A percentile compares a stretch with the other conserved stretches of the same genome.
phyloP scores from a whole-genome alignment of 2,113 vertebrate species.

The Chaenogobius annularis region DNA sequence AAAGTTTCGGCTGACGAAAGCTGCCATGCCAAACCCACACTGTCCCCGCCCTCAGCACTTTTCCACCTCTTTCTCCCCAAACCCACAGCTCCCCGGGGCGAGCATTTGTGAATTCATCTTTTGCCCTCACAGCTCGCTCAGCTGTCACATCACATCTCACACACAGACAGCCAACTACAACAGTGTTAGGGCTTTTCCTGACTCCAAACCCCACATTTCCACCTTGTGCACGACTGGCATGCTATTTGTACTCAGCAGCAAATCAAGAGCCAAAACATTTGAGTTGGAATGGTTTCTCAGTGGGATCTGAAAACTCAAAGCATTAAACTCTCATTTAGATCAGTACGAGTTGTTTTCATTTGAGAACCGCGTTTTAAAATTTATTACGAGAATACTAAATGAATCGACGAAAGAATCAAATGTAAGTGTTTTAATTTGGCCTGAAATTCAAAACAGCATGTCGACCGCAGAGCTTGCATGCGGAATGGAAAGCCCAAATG shows the following conservation, averaged over 20 bases:
- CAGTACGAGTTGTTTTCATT: conserved; percentile 15
- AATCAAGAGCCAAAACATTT: conserved; percentile 14
- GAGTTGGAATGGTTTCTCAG: conserved; percentile 7
- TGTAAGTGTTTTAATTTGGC: conserved; percentile 19
- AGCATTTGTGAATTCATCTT: conserved; percentile 78
- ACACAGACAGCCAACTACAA: conserved; percentile 71
- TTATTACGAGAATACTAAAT: conserved; percentile 30
- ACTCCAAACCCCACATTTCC: conserved; percentile 64
- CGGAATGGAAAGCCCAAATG: background rate
- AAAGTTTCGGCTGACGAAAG: conserved; percentile 41
- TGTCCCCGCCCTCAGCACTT: conserved; percentile 42
- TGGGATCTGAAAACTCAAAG: background rate
- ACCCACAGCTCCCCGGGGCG: conserved; percentile 67
- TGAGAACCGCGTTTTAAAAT: conserved; percentile 16
- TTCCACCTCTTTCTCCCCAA: conserved; percentile 38
- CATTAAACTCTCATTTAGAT: conserved; percentile 19
- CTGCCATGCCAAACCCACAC: conserved; percentile 37
- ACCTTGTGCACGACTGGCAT: conserved; percentile 46
- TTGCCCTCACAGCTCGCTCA: conserved; percentile 72
- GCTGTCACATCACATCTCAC: conserved; percentile 79
- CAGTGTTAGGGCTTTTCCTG: conserved; percentile 68
- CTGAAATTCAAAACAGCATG: conserved; percentile 10
- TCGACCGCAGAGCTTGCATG: background rate
- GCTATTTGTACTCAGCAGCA: conserved; percentile 27
- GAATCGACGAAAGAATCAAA: conserved; percentile 20